Percentiles rank a stretch among this genome's conserved stretches.
These are phyloP conservation scores for Gymnogyps californianus DNA, from an alignment of 2,113 vertebrate genomes.

Conservation along the genomic window DNA sequence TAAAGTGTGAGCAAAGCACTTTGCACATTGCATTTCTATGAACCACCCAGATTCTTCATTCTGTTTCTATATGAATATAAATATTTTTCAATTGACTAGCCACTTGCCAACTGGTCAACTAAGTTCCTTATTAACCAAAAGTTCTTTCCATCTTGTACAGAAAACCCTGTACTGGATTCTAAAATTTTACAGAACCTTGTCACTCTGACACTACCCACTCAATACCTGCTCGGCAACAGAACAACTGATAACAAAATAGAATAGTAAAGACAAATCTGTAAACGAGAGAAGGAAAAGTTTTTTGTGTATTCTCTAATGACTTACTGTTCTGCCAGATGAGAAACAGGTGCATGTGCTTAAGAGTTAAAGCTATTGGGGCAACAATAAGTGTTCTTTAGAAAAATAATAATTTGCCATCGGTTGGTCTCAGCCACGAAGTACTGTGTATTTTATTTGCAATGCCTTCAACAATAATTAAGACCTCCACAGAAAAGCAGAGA, in stretches of 20 bases:
- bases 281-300: neutral
- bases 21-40: neutral
- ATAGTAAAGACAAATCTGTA: neutral
- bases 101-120: neutral
- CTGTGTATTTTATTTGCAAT: neutral
- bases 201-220: neutral
- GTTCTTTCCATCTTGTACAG: neutral
- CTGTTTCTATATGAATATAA: neutral
- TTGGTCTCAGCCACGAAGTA: neutral
- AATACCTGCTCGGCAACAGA: neutral
- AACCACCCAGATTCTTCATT: neutral
- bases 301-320: neutral
- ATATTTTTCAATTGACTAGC: neutral
- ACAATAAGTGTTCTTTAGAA: neutral
- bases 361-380: neutral
- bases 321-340: neutral
- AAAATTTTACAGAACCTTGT: neutral
- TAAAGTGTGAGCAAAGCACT: neutral
- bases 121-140: neutral
- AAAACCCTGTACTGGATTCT: neutral
- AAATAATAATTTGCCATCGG: neutral
- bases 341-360: neutral
- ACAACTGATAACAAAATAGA: neutral
- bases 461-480: neutral
- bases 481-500: neutral